These are phyloP conservation scores for Nemotelus pantherinus DNA, from an alignment of 2,888 invertebrate genomes.

Conservation along the genomic window DNA sequence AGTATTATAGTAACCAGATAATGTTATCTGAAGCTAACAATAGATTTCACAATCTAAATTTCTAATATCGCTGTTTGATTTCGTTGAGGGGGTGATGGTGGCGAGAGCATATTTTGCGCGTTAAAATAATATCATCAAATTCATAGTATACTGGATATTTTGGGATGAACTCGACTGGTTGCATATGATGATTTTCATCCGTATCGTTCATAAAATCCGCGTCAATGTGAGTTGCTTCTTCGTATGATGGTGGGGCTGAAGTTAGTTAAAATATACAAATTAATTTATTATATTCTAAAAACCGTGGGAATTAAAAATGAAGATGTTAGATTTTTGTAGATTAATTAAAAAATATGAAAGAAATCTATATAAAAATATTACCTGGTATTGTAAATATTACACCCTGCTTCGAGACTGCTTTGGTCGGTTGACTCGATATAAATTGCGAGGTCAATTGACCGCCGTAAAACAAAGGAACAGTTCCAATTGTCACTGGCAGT, in stretches of 20 bases:
- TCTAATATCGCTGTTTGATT: slow-evolving; percentile 24
- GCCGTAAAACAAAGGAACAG: slow-evolving; percentile 68
- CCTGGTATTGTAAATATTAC: slow-evolving; percentile 13
- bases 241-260: slow-evolving; percentile 36
- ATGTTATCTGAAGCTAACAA: too few relatives aligned
- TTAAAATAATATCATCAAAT: slow-evolving; percentile 21
- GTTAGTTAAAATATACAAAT: background rate
- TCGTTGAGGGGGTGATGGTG: slow-evolving; percentile 16
- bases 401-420: background rate
- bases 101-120: background rate
- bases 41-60: too few relatives aligned
- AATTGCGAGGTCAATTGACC: background rate
- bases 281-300: background rate
- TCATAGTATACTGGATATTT: slow-evolving; percentile 40
- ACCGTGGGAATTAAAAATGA: background rate
- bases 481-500: slow-evolving; percentile 73
- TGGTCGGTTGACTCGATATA: background rate
- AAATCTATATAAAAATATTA: background rate
- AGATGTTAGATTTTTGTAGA: background rate
- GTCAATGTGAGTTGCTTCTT: slow-evolving; percentile 21
- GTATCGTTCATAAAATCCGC: background rate
- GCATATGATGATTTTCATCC: background rate
- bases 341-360: too few relatives aligned
- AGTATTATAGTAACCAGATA: too few relatives aligned
- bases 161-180: slow-evolving; percentile 17